phyloP scores from a whole-genome alignment of 2,888 invertebrate genomes.

The Merodon equestris region DNA sequence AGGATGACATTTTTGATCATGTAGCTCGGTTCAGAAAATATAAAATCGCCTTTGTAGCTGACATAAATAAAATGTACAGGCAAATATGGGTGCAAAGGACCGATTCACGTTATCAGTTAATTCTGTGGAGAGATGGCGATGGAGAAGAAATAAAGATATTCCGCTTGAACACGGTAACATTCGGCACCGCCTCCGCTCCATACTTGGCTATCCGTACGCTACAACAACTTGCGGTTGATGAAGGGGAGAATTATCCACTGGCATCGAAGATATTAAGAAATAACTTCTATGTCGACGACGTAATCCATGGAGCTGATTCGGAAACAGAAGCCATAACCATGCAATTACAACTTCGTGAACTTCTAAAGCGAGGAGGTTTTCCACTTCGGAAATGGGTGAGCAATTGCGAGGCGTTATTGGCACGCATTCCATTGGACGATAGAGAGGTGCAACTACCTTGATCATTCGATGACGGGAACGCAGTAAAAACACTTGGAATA shows the following conservation, averaged over 20 bases:
- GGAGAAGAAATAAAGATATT: conserved; percentile 10
- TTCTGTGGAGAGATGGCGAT: conserved; percentile 2
- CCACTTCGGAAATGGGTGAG: conserved; percentile 31
- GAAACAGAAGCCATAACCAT: conserved; percentile 15
- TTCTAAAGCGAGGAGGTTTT: conserved; percentile 22
- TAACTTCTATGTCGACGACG: conserved; percentile 15
- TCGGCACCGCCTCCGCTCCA: conserved; percentile 13
- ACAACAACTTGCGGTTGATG: conserved; percentile 17
- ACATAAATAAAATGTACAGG: conserved; percentile 17
- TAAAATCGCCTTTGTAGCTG: conserved; percentile 14
- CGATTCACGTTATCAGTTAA: conserved; percentile 11
- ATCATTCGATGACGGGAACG: conserved; percentile 2
- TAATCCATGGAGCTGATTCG: conserved; percentile 21
- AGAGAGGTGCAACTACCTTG: conserved; percentile 6
- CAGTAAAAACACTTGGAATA: conserved; percentile 18
- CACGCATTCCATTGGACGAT: conserved; percentile 12
- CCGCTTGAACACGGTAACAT: conserved; percentile 21
- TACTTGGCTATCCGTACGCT: conserved; percentile 20
- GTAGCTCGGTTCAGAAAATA: conserved; percentile 4
- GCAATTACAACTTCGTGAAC: not conserved
- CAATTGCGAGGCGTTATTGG: conserved; percentile 14
- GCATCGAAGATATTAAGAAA: not conserved
- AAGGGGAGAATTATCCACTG: conserved; percentile 1
- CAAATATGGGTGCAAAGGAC: conserved; percentile 13
- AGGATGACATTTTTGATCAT: conserved; percentile 22